A percentile compares a stretch with the other conserved stretches of the same genome.
Conservation (phyloP, 2,797 vertebrate species). For the Mormyrus hasselquistii region DNA sequence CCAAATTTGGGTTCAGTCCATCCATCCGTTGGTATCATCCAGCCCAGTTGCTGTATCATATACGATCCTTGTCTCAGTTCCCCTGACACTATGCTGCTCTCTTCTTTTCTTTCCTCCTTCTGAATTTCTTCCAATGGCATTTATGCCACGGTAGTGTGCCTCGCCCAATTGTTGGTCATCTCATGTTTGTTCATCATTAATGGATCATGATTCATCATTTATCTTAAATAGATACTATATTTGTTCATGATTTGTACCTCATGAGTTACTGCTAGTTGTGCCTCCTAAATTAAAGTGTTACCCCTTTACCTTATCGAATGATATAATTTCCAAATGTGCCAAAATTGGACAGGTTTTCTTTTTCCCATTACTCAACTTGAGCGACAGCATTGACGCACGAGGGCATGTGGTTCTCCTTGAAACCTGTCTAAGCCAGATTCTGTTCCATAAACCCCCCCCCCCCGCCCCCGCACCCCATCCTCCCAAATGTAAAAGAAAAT, state of each 20-base stretch:
- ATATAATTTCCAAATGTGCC: neutral
- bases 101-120: neutral
- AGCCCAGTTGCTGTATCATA: neutral
- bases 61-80: neutral
- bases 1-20: neutral
- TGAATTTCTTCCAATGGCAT: neutral
- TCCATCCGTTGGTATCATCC: neutral
- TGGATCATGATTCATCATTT: neutral
- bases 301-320: neutral
- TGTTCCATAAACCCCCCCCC: neutral
- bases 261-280: neutral
- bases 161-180: neutral
- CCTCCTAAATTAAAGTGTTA: neutral
- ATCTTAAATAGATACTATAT: neutral
- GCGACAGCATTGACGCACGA: neutral
- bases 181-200: neutral
- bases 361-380: neutral
- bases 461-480: neutral
- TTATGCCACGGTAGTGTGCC: neutral
- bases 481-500: neutral
- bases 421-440: neutral
- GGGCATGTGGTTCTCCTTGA: neutral
- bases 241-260: neutral
- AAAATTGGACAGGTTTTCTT: neutral
- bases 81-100: neutral